Conservation (phyloP, 2,113 vertebrate genomes). For the Butorides virescens region DNA sequence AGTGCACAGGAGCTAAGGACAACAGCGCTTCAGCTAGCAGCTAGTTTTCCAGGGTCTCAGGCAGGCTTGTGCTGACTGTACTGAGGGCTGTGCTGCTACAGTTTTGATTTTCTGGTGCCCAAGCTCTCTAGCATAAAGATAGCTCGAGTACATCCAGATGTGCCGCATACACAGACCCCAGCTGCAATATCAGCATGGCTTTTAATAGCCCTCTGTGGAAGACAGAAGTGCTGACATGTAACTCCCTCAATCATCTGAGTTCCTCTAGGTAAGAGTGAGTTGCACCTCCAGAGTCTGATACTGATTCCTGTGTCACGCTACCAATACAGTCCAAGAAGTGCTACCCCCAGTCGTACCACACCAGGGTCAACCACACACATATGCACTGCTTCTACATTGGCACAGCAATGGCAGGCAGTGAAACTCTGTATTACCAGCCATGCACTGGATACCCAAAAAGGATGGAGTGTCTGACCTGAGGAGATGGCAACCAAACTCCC, state of each 20-base stretch:
- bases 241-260: background rate
- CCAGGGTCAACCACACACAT: fast-evolving
- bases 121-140: constrained; percentile 10
- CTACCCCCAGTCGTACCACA: background rate
- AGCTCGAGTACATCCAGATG: constrained; percentile 41
- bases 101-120: background rate
- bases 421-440: background rate
- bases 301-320: background rate
- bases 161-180: background rate
- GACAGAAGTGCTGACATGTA: background rate
- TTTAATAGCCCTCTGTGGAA: constrained; percentile 25
- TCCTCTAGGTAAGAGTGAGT: background rate
- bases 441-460: background rate
- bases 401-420: background rate
- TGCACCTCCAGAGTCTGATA: background rate
- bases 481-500: background rate
- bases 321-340: background rate
- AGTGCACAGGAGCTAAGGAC: background rate
- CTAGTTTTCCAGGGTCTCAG: background rate
- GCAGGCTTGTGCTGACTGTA: background rate
- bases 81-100: background rate
- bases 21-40: background rate
- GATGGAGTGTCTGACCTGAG: background rate
- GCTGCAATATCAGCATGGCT: constrained; percentile 3
- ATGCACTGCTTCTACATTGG: fast-evolving